These are phyloP conservation scores for Phenacoccus solenopsis DNA, from an alignment of 1,140 invertebrate genomes.

Conservation along the genomic window DNA sequence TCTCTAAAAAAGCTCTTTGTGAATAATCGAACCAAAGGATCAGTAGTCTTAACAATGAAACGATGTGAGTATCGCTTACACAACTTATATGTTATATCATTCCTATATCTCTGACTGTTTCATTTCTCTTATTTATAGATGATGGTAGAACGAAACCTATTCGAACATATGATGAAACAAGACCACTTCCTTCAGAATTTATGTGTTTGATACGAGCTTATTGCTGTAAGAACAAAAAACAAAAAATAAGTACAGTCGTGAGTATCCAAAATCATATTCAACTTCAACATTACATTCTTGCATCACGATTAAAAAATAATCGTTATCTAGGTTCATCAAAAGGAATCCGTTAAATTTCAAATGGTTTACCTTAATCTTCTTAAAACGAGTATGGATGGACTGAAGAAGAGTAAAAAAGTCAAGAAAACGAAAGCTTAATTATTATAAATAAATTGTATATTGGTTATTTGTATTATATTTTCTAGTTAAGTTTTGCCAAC, in stretches of 20 bases:
- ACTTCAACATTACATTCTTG: not conserved
- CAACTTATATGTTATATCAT: slow-evolving; percentile 21
- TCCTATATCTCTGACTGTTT: slow-evolving; percentile 21
- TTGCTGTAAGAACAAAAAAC: slow-evolving; percentile 42
- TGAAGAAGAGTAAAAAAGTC: slow-evolving; percentile 71
- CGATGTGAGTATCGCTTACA: slow-evolving; percentile 43
- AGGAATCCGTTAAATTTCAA: slow-evolving; percentile 74
- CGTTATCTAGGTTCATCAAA: slow-evolving; percentile 48
- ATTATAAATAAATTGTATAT: not conserved
- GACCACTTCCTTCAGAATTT: slow-evolving; percentile 43
- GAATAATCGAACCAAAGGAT: slow-evolving; percentile 45
- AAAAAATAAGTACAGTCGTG: slow-evolving; percentile 67
- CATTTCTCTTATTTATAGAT: slow-evolving; percentile 40
- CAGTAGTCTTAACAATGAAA: slow-evolving; percentile 53
- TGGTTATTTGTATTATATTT: not conserved
- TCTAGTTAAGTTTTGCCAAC: no score
- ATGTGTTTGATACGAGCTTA: slow-evolving; percentile 56
- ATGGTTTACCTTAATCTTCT: slow-evolving; percentile 67
- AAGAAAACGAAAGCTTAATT: slow-evolving; percentile 36
- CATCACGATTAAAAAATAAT: not conserved
- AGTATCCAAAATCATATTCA: slow-evolving; percentile 28
- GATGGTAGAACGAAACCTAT: slow-evolving; percentile 58
- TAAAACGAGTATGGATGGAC: slow-evolving; percentile 71
- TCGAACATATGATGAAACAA: slow-evolving; percentile 44
- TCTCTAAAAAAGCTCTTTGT: slow-evolving; percentile 53